Conservation (phyloP, 2,797 vertebrate genomes). For the Phataginus tricuspis region DNA sequence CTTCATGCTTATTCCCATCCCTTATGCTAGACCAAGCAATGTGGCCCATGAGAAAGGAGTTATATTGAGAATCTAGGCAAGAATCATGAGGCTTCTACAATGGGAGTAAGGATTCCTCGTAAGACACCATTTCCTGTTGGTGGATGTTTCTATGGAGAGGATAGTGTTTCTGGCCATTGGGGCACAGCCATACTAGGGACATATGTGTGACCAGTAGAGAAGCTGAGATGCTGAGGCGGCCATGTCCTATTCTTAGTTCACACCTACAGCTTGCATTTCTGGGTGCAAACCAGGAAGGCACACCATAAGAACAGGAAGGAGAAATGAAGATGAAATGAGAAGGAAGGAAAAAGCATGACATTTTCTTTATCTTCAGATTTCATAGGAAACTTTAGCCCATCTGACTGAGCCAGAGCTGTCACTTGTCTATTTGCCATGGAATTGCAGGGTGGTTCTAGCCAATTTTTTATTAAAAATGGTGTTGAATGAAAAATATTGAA, state of each 20-base stretch:
- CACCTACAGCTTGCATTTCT: background rate
- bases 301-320: background rate
- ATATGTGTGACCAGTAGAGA: background rate
- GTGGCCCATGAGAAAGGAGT: background rate
- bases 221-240: background rate
- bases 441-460: background rate
- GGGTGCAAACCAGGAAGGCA: background rate
- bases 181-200: background rate
- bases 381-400: background rate
- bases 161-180: background rate
- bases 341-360: background rate
- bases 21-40: background rate
- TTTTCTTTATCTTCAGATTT: background rate
- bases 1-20: background rate
- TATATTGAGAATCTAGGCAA: background rate
- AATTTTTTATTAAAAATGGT: background rate
- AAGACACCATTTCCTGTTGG: background rate
- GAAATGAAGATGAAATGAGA: conserved; percentile 6
- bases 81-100: background rate
- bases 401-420: background rate
- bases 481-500: background rate
- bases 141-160: background rate
- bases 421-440: background rate
- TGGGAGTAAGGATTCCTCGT: background rate
- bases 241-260: background rate